phyloP scores from a whole-genome alignment of 2,113 vertebrate species.

The Neopipo cinnamomea region DNA sequence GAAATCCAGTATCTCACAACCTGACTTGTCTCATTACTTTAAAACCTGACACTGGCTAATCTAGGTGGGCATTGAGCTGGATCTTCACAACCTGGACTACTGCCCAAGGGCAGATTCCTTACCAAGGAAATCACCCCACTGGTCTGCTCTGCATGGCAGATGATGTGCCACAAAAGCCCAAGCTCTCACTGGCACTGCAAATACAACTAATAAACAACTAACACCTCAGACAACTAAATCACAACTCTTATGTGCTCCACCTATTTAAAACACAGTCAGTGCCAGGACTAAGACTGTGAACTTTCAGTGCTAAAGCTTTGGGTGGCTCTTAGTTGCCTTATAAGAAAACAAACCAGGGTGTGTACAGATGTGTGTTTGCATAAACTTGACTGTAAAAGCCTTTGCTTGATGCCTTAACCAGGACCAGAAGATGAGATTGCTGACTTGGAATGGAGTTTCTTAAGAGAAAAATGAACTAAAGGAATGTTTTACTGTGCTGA shows the following conservation, averaged over 20 bases:
- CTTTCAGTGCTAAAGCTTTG: neutral
- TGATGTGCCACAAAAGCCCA: neutral
- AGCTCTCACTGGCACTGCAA: neutral
- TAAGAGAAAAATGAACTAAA: neutral
- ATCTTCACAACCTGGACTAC: neutral
- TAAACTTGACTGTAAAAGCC: neutral
- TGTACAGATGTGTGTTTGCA: neutral
- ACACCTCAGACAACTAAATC: neutral
- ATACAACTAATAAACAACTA: neutral
- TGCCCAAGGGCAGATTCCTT: neutral
- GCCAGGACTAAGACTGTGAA: neutral
- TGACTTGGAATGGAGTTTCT: neutral
- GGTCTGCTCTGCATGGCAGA: neutral
- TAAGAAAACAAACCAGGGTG: neutral
- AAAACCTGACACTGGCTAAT: neutral
- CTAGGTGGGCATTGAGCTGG: neutral
- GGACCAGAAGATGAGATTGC: neutral
- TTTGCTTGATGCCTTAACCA: neutral
- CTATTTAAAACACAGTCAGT: neutral
- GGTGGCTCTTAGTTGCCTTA: neutral
- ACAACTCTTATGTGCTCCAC: neutral
- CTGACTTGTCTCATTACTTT: neutral
- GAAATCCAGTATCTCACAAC: neutral
- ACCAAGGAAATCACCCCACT: neutral
- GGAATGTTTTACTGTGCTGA: neutral